Evolutionary conservation across 2,113 vertebrate genomes (phyloP).

Genomic region (Dasyornis broadbenti): DNA sequence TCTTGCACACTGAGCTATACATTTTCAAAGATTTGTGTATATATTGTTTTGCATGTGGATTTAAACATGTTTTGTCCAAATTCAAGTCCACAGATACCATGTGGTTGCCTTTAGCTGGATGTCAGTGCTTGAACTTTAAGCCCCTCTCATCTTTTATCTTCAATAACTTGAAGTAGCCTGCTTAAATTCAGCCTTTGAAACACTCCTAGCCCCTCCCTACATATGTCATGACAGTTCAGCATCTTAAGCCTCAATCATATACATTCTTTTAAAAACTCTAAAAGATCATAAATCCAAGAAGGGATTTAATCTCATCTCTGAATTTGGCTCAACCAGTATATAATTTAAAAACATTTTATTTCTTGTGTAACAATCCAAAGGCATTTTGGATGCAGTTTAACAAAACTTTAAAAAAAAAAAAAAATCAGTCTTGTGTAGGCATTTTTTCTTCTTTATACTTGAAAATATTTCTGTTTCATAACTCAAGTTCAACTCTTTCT

Average conservation of each 20-base stretch:
- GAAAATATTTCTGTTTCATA: background rate
- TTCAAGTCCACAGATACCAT: background rate
- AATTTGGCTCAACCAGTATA: background rate
- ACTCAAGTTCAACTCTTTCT: background rate
- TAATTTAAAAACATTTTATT: background rate
- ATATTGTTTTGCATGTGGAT: background rate
- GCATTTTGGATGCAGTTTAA: background rate
- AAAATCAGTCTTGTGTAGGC: background rate
- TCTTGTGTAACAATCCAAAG: background rate
- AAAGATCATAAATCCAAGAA: background rate
- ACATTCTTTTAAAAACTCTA: background rate
- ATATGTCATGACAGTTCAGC: background rate
- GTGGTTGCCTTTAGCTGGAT: slow-evolving; percentile 15
- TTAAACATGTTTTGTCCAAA: background rate
- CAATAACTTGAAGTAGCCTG: background rate
- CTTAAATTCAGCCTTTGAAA: slow-evolving; percentile 19
- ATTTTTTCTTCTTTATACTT: background rate
- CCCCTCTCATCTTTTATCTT: slow-evolving; percentile 12
- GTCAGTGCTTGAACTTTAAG: slow-evolving; percentile 20
- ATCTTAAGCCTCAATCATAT: background rate
- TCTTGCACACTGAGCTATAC: background rate
- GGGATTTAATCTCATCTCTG: background rate
- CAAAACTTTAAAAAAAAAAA: background rate
- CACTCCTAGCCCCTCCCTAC: background rate
- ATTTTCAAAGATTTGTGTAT: background rate